Conservation (phyloP, 2,888 invertebrate genomes). For the Lumbricus terrestris region DNA sequence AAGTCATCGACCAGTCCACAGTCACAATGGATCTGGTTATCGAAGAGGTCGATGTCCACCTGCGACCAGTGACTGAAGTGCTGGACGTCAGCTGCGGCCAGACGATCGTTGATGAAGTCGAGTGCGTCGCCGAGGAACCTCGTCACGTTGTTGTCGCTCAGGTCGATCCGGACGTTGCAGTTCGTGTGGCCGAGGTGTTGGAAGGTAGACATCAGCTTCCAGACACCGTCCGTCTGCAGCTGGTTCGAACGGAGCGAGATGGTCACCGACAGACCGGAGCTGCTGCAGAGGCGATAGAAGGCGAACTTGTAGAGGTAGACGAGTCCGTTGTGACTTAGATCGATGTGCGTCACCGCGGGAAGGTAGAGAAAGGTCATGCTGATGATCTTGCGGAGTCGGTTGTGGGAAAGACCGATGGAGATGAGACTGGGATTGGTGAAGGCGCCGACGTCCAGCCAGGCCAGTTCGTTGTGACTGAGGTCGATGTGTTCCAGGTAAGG, state of each 20-base stretch:
- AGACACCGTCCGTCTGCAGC: slow-evolving; percentile 31
- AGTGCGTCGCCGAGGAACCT: slow-evolving; percentile 26
- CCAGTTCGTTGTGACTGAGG: slow-evolving; percentile 33
- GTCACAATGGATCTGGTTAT: slow-evolving; percentile 34
- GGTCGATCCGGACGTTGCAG: slow-evolving; percentile 26
- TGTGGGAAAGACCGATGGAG: slow-evolving; percentile 34
- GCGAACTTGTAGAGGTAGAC: slow-evolving; percentile 38
- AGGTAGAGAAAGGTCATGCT: slow-evolving; percentile 40
- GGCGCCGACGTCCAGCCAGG: slow-evolving; percentile 41
- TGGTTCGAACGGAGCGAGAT: slow-evolving; percentile 32
- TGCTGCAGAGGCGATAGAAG: slow-evolving; percentile 39
- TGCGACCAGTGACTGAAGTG: slow-evolving; percentile 33
- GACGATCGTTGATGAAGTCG: slow-evolving; percentile 9
- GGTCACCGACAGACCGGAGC: slow-evolving; percentile 21
- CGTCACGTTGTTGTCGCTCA: slow-evolving; percentile 30
- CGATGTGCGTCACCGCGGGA: slow-evolving; percentile 30
- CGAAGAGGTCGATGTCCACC: slow-evolving; percentile 26
- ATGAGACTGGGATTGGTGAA: slow-evolving; percentile 36
- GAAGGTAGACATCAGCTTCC: slow-evolving; percentile 36
- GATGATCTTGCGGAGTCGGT: slow-evolving; percentile 37
- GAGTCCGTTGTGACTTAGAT: slow-evolving; percentile 35
- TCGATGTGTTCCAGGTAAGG: slow-evolving; percentile 27
- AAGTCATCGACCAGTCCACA: slow-evolving; percentile 29
- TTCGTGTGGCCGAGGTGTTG: slow-evolving; percentile 31
- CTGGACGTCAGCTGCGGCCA: background rate